phyloP scores from a whole-genome alignment of 2,797 vertebrate genomes.

The Apogon hyalosoma region DNA sequence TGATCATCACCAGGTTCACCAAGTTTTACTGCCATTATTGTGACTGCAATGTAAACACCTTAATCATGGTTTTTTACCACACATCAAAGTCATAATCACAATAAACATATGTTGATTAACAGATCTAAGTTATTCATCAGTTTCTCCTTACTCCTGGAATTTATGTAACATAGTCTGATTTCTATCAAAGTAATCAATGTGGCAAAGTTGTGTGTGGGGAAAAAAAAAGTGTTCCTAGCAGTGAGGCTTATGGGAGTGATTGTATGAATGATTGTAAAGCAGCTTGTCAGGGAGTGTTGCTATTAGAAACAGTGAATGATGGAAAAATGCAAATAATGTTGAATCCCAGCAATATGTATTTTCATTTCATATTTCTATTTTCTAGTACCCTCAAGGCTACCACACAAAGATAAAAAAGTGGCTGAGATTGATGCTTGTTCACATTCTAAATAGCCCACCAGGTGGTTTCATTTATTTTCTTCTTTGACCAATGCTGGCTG shows the following conservation, averaged over 20 bases:
- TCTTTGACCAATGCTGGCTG: constrained; percentile 15
- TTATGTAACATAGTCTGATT: not conserved
- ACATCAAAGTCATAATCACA: constrained; percentile 14
- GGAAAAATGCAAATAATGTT: no score
- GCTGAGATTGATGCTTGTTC: constrained; percentile 1
- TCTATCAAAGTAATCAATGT: not conserved
- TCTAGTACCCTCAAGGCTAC: no score
- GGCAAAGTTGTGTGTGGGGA: not conserved
- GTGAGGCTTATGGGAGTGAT: constrained; percentile 6
- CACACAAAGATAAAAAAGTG: constrained; percentile 7
- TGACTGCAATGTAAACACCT: constrained; percentile 22
- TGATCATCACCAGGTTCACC: constrained; percentile 6
- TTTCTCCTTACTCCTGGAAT: constrained; percentile 16
- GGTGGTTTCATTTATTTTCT: constrained; percentile 21
- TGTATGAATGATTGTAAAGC: constrained; percentile 12
- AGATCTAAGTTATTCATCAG: constrained; percentile 9
- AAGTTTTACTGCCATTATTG: not conserved
- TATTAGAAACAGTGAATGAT: not conserved
- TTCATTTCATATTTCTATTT: no score
- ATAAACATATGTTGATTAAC: constrained; percentile 6
- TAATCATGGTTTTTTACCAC: constrained; percentile 3
- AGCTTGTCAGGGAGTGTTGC: not conserved
- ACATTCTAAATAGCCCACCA: not conserved
- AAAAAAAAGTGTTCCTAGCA: constrained; percentile 8
- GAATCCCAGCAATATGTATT: no score